Evolutionary conservation across 2,888 invertebrate species (phyloP).

Genomic region (Erebia ligea): DNA sequence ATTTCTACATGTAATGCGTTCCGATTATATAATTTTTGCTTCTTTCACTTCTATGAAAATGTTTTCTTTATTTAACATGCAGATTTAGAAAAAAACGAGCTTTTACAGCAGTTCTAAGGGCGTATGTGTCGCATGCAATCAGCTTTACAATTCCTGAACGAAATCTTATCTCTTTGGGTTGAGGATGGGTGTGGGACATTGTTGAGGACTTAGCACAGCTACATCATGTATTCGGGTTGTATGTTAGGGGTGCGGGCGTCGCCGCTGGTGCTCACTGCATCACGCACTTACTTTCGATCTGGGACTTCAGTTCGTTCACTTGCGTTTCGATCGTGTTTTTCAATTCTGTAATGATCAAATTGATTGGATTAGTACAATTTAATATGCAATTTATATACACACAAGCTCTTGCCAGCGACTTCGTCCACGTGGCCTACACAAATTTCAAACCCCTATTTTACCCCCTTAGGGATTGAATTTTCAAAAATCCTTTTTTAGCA

Average conservation of each 20-base stretch:
- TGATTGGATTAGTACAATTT: neutral
- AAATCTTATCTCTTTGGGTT: conserved; percentile 46
- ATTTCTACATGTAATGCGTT: no score
- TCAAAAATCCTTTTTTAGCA: no score
- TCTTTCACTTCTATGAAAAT: no score
- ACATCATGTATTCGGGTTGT: conserved; percentile 77
- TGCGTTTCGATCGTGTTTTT: conserved; percentile 98
- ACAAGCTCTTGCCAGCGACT: no score
- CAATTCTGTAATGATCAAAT: conserved; percentile 89
- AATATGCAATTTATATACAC: neutral
- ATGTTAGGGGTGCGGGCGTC: conserved; percentile 39
- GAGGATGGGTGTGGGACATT: conserved; percentile 41
- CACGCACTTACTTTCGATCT: conserved; percentile 98
- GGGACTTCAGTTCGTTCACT: conserved; percentile 97
- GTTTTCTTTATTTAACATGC: no score
- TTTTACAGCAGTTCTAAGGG: neutral
- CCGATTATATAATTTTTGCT: no score
- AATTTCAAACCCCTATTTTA: no score
- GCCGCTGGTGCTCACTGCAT: conserved; percentile 89
- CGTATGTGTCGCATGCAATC: conserved; percentile 38
- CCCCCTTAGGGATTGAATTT: no score
- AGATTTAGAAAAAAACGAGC: no score
- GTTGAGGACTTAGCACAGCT: conserved; percentile 76
- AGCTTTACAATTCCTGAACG: conserved; percentile 51
- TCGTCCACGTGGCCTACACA: no score